Evolutionary conservation across 2,888 invertebrate genomes (phyloP).

Genomic region (Zaprionus obscuricornis): DNA sequence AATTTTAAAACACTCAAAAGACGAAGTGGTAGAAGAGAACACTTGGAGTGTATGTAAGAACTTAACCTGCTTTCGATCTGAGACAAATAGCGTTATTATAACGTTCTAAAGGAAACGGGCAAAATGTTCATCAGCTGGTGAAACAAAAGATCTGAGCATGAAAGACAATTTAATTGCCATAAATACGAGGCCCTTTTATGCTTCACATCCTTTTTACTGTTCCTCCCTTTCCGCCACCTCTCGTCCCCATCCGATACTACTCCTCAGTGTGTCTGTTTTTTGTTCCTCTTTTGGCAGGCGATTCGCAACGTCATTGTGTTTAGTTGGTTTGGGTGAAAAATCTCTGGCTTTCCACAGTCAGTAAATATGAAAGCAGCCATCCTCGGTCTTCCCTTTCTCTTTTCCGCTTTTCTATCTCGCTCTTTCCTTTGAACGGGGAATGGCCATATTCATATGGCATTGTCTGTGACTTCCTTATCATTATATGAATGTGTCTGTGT

Average conservation of each 20-base stretch:
- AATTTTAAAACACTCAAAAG: background rate
- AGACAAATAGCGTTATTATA: conserved; percentile 51
- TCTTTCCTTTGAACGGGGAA: too few relatives aligned
- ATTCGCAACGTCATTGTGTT: too few relatives aligned
- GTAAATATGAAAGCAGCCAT: too few relatives aligned
- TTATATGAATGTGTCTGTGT: conserved; percentile 2
- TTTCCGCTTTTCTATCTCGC: too few relatives aligned
- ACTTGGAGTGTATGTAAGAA: conserved; percentile 21
- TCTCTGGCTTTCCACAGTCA: too few relatives aligned
- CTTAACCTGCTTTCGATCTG: conserved; percentile 57
- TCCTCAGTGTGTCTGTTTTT: too few relatives aligned
- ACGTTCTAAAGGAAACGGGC: conserved; percentile 7
- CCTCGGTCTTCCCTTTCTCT: too few relatives aligned
- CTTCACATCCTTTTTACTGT: conserved; percentile 13
- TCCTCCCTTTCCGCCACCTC: too few relatives aligned
- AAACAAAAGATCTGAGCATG: conserved; percentile 38
- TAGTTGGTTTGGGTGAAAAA: too few relatives aligned
- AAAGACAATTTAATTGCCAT: conserved; percentile 69
- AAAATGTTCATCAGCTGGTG: conserved; percentile 50
- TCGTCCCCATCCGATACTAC: too few relatives aligned
- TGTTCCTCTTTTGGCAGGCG: too few relatives aligned
- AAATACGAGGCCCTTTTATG: conserved; percentile 44
- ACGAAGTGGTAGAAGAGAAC: background rate
- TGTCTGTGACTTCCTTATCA: conserved; percentile 45
- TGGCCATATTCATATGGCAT: conserved; percentile 25